Base-by-base conservation (phyloP, 2,888 invertebrate genomes). In the Conistra vaccinii region DNA sequence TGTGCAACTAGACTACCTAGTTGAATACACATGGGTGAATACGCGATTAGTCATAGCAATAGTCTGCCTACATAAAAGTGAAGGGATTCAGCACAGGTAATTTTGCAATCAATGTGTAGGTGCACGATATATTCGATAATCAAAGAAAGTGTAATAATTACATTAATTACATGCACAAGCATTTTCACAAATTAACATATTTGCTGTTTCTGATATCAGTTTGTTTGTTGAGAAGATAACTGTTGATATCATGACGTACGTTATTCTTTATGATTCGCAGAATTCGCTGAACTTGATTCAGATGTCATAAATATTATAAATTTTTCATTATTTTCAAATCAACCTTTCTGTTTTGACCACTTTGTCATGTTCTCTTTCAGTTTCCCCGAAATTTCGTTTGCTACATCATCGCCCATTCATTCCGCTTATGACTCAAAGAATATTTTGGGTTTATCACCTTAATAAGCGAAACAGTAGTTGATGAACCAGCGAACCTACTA, bases 61-160 rank as follows among this genome's bases (percentile, higher is more conserved):
- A 83, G 78, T 80, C 86, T 81, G 77, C 85, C 88, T 81, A 84
- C 89, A 82, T 80, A 84, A 73, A 89, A 89, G 89, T 87, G 89
- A 89, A 86, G 86, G 88, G 88, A 83, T 76, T 73, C 78, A 74
- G 69, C 88, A 62, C 61, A 65, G 73, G 65, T 67, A 48, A 69
- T 83, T 87, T 77, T 85, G 88, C 81, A 88, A 85, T 71, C 39
- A 53, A 65, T 55, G 85, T 70, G 85, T 78, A 80, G 83, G 83
- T 80, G 53, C 76, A 60, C n/a, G 53, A 55, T 67, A n/a, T 57
- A 42, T 63, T 76, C 12, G 62, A 69, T 71, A 51, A 84, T 78
- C 73, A 74, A 78, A 73, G 73, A 84, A 81, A 82, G 61, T 78
- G 53, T 77, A 67, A 76, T 76, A 57, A 77, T 74, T 71, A 65